Evolutionary conservation across 2,797 vertebrate genomes (phyloP).

Genomic region (Onychomys leucogaster): DNA sequence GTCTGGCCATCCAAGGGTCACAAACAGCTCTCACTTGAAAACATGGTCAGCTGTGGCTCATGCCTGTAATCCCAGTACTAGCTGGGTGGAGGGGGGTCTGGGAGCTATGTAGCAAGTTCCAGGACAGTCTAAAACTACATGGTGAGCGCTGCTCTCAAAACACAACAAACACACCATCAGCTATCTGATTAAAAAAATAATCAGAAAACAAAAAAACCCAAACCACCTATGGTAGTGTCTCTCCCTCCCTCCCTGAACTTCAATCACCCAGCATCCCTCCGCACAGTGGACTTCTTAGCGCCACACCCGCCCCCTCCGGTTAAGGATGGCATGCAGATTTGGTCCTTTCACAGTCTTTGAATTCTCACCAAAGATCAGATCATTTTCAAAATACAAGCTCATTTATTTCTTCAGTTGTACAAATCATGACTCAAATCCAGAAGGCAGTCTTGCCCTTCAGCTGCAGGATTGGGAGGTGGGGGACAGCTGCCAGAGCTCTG

Average conservation of each 20-base stretch:
- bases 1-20: background rate
- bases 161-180: background rate
- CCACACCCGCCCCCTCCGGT: too few relatives aligned
- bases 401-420: background rate
- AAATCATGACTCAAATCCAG: background rate
- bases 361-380: background rate
- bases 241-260: background rate
- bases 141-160: background rate
- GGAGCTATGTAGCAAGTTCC: background rate
- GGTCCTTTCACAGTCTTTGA: background rate
- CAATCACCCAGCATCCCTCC: background rate
- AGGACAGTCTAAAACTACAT: background rate
- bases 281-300: too few relatives aligned
- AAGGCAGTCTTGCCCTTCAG: background rate
- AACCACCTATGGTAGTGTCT: rapidly evolving
- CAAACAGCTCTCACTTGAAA: background rate
- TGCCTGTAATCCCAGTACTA: background rate
- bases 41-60: background rate
- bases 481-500: background rate
- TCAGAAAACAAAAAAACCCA: background rate
- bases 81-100: background rate
- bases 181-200: background rate
- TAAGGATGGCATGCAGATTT: background rate
- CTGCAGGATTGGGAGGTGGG: background rate
- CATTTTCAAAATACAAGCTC: background rate